Percentiles rank a stretch among this genome's conserved stretches.
Evolutionary conservation across 2,113 vertebrate genomes (phyloP).

Genomic region (Pseudonaja textilis): DNA sequence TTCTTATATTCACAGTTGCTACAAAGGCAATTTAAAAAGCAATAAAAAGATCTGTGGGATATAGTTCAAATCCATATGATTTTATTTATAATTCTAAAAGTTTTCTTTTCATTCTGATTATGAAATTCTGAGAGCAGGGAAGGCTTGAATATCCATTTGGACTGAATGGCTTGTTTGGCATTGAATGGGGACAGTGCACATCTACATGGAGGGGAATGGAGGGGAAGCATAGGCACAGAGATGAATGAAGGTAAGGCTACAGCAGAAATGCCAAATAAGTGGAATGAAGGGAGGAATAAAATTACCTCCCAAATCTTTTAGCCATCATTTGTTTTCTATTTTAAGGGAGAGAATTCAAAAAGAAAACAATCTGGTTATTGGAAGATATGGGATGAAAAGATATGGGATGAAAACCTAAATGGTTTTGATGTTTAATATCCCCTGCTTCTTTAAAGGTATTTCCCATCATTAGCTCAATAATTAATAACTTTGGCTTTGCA

Average conservation of each 20-base stretch:
- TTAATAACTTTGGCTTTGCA: background rate
- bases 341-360: background rate
- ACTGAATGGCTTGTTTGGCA: background rate
- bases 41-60: background rate
- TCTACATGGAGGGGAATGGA: background rate
- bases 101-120: background rate
- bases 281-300: background rate
- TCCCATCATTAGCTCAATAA: background rate
- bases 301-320: background rate
- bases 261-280: background rate
- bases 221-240: background rate
- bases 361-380: background rate
- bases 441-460: background rate
- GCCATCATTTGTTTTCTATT: background rate
- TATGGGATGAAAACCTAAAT: background rate
- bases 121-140: background rate
- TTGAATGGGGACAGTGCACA: background rate
- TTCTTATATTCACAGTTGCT: background rate
- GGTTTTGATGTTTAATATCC: background rate
- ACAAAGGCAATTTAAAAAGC: background rate
- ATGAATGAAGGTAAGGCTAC: background rate
- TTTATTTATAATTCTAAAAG: background rate
- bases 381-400: background rate
- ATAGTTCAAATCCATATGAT: background rate
- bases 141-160: background rate